phyloP scores from a whole-genome alignment of 2,113 vertebrate genomes.

The Dasyprocta punctata region DNA sequence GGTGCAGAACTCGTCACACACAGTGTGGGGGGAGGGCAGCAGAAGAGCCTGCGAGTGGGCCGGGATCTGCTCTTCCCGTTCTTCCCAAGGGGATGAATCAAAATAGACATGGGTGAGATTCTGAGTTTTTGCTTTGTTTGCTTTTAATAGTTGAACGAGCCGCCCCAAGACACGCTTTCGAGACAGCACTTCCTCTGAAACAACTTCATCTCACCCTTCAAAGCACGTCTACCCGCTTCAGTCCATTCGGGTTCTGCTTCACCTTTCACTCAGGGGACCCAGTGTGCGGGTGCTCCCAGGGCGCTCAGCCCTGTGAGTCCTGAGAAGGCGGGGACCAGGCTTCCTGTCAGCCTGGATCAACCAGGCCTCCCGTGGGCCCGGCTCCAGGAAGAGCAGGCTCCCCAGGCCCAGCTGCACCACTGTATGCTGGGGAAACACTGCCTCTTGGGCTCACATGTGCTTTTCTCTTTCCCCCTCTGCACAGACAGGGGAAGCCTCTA shows the following conservation, averaged over 20 bases:
- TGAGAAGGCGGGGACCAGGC: not conserved
- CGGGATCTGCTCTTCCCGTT: not conserved
- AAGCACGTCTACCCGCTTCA: not conserved
- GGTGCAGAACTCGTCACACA: no score
- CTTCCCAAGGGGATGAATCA: not conserved
- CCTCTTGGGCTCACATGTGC: not conserved
- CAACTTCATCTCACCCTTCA: not conserved
- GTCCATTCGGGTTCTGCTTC: not conserved
- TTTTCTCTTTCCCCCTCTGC: not conserved
- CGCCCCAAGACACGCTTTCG: not conserved
- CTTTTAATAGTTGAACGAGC: not conserved
- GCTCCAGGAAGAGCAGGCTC: not conserved
- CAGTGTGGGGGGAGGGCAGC: not conserved
- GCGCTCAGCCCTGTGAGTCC: no score
- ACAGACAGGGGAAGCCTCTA: fast-evolving
- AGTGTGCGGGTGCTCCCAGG: fast-evolving
- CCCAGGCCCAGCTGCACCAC: not conserved
- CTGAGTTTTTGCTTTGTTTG: not conserved
- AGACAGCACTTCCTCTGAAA: not conserved
- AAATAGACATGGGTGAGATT: not conserved
- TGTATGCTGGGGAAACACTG: not conserved
- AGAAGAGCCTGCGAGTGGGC: not conserved
- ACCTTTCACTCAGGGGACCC: not conserved
- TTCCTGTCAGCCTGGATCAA: not conserved
- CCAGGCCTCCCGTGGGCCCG: not conserved